These are phyloP conservation scores for Lagenorhynchus albirostris DNA, from an alignment of 2,113 vertebrate species.

Conservation along the genomic window DNA sequence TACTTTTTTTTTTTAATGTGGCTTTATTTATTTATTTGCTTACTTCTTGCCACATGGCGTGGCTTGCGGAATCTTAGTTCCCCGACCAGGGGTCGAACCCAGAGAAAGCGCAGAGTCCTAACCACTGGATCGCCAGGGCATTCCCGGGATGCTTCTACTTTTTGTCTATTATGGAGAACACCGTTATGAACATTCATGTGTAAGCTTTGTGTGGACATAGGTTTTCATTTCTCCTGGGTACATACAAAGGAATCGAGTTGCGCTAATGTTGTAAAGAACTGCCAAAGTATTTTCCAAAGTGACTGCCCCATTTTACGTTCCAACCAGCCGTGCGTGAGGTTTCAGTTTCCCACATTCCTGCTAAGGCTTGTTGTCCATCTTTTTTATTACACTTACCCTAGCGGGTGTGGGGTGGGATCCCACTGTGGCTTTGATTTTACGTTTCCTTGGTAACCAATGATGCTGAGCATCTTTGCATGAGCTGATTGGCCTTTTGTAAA, in stretches of 20 bases:
- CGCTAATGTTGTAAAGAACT: not conserved
- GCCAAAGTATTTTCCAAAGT: not conserved
- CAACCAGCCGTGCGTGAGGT: fast-evolving
- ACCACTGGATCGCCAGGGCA: too few relatives aligned
- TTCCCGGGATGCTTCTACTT: not conserved
- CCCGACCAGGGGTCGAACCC: too few relatives aligned
- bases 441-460: fast-evolving
- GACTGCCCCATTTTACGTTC: fast-evolving
- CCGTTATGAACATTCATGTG: not conserved
- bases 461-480: fast-evolving
- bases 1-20: too few relatives aligned
- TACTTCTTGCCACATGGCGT: too few relatives aligned
- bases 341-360: fast-evolving
- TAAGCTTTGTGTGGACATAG: too few relatives aligned
- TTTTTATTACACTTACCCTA: fast-evolving
- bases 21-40: too few relatives aligned
- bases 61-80: too few relatives aligned
- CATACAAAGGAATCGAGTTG: not conserved
- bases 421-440: fast-evolving
- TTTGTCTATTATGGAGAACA: fast-evolving
- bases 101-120: too few relatives aligned
- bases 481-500: not conserved
- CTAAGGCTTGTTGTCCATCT: fast-evolving
- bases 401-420: fast-evolving
- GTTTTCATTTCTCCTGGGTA: not conserved